phyloP scores from a whole-genome alignment of 2,797 vertebrate species.

The Micromesistius poutassou region DNA sequence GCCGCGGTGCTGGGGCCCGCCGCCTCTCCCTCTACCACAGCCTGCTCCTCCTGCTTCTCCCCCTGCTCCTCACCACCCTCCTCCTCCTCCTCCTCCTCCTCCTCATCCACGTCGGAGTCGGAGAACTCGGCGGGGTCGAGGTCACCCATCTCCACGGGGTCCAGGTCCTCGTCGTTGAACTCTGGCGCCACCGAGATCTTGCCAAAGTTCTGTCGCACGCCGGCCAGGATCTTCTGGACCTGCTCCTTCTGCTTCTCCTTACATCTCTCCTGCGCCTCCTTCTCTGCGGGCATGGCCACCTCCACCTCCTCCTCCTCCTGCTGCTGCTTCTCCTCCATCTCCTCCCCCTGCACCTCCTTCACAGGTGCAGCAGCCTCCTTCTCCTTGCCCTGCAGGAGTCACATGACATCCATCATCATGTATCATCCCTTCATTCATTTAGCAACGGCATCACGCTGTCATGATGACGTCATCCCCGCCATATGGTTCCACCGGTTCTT shows the following conservation, averaged over 20 bases:
- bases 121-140: conserved; percentile 72
- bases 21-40: conserved; percentile 30
- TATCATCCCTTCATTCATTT: too few species aligned
- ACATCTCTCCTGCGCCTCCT: conserved; percentile 28
- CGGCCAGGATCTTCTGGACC: conserved; percentile 76
- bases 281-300: conserved; percentile 23
- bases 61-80: conserved; percentile 14
- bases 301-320: conserved; percentile 27
- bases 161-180: conserved; percentile 89
- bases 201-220: conserved; percentile 90
- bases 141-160: conserved; percentile 84
- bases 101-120: conserved; percentile 63
- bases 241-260: conserved; percentile 63
- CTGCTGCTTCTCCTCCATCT: conserved; percentile 44
- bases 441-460: too few species aligned
- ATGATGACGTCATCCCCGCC: too few species aligned
- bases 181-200: conserved; percentile 89
- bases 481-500: conserved; percentile 21
- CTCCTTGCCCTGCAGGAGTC: conserved; percentile 40
- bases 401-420: not conserved
- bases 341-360: conserved; percentile 32
- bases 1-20: conserved; percentile 13
- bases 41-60: conserved; percentile 25
- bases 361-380: conserved; percentile 34
- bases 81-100: conserved; percentile 26